Conservation (phyloP, 2,113 vertebrate species). For the Casuarius casuarius region DNA sequence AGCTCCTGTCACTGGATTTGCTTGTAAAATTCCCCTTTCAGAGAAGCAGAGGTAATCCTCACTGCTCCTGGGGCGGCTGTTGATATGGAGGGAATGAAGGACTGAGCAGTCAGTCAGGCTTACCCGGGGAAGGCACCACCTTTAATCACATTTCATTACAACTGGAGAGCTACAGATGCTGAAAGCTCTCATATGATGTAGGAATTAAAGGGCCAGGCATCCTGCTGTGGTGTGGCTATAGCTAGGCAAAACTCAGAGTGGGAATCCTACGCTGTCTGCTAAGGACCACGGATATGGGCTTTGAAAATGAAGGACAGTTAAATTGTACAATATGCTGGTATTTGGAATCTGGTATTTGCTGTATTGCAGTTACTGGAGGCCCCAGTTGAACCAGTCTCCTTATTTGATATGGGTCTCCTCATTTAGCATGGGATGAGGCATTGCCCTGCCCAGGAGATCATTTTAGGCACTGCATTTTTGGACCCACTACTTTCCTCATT, state of each 20-base stretch:
- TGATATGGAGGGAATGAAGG: slow-evolving; percentile 6
- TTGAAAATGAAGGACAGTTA: background rate
- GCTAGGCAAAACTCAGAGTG: background rate
- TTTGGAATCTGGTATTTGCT: background rate
- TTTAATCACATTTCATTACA: slow-evolving; percentile 54
- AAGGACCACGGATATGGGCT: background rate
- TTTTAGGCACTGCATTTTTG: background rate
- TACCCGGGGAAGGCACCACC: background rate
- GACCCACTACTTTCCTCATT: background rate
- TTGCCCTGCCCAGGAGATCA: background rate
- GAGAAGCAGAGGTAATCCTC: slow-evolving; percentile 7
- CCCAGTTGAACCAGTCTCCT: background rate
- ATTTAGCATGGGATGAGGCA: background rate
- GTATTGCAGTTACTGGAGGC: background rate
- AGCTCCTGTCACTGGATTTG: background rate
- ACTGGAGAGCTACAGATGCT: background rate
- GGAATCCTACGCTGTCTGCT: background rate
- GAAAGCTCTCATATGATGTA: background rate
- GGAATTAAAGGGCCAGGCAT: slow-evolving; percentile 48
- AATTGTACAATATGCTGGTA: background rate
- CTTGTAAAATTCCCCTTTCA: background rate
- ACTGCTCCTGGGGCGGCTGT: background rate
- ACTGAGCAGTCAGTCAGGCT: slow-evolving; percentile 49
- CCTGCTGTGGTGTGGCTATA: background rate
- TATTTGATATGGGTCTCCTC: background rate